Conservation (phyloP, 2,113 vertebrate species). For the Cacatua alba region DNA sequence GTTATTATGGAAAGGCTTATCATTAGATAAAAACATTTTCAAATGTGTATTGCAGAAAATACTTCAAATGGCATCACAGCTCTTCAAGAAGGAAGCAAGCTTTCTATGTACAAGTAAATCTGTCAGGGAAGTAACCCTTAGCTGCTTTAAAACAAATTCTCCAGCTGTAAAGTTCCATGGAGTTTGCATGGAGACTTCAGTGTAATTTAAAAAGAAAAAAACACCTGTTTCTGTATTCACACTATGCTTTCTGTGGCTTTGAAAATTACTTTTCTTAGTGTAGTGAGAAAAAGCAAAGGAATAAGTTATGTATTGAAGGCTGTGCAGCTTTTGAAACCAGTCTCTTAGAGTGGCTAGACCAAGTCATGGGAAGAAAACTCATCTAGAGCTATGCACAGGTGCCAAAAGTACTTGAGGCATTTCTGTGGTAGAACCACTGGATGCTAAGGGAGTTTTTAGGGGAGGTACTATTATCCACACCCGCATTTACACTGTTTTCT, state of each 20-base stretch:
- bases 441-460: not conserved
- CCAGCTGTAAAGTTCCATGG: not conserved
- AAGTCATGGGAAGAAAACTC: not conserved
- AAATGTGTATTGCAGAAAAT: not conserved
- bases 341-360: not conserved
- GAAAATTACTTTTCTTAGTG: not conserved
- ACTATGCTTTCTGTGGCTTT: not conserved
- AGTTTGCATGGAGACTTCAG: not conserved
- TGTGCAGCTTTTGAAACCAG: not conserved
- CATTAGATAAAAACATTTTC: slow-evolving; percentile 8
- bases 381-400: not conserved
- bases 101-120: not conserved
- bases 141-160: not conserved
- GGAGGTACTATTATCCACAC: not conserved
- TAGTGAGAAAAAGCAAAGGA: not conserved
- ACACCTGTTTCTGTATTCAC: not conserved
- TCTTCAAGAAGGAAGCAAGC: not conserved
- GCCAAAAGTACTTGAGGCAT: not conserved
- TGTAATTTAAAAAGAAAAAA: not conserved
- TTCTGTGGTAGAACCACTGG: not conserved
- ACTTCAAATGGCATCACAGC: not conserved
- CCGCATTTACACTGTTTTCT: not conserved
- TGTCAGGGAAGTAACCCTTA: not conserved
- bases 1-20: slow-evolving; percentile 10
- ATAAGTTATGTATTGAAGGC: not conserved